Evolutionary conservation across 2,797 vertebrate species (phyloP).

Genomic region (Aselliscus stoliczkanus): DNA sequence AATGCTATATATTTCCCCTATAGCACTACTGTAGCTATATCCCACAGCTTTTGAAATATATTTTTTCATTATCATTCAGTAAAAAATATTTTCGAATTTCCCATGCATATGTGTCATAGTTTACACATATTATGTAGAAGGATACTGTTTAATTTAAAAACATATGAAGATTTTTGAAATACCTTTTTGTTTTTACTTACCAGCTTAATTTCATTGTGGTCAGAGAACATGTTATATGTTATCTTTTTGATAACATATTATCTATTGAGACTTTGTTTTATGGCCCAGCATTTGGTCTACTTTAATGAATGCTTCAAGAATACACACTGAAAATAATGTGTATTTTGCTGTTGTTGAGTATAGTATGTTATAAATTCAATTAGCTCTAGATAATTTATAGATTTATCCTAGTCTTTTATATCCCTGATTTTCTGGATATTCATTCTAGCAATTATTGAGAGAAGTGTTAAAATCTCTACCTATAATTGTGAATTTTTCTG

Average conservation of each 20-base stretch:
- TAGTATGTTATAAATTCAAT: background rate
- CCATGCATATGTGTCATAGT: background rate
- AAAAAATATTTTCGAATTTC: background rate
- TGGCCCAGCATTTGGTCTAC: background rate
- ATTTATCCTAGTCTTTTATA: background rate
- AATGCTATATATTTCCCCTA: background rate
- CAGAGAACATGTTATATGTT: background rate
- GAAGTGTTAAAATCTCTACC: background rate
- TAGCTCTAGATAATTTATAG: background rate
- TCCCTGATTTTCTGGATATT: background rate
- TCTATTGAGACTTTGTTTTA: constrained; percentile 15
- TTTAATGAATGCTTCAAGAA: background rate
- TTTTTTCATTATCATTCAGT: background rate
- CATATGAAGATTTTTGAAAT: background rate
- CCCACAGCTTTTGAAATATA: background rate
- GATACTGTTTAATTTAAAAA: background rate
- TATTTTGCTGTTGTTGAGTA: background rate
- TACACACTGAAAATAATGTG: background rate
- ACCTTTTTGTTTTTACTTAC: background rate
- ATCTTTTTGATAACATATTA: background rate
- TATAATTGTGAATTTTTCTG: background rate
- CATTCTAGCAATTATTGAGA: background rate
- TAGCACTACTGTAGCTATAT: background rate
- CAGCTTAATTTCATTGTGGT: background rate
- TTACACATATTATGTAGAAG: background rate